Base-by-base conservation (phyloP, 2,113 vertebrate genomes). In the Megaptera novaeangliae region DNA sequence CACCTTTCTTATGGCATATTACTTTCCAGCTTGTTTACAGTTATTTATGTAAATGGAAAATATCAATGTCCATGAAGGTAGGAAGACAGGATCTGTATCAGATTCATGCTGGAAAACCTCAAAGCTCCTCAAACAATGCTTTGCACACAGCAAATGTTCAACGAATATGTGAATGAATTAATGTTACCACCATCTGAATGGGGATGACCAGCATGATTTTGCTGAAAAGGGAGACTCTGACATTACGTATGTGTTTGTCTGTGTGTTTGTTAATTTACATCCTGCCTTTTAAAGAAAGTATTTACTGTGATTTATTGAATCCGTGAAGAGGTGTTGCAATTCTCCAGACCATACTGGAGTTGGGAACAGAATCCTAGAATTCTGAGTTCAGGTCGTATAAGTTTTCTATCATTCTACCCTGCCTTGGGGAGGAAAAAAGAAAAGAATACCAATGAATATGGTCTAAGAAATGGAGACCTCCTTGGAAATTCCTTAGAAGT, bases 11-110 rank as follows among this genome's bases (percentile, higher is more conserved):
- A 34, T 1, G 72, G 25, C 80, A 34, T 49, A n/a, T 31, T 10
- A 85, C n/a, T 77, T 95, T 94, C 74, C 69, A 66, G 13, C 4
- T 66, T 77, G 57, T 85, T 92, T 68, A 36, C 21, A 74, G 83
- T 64, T 88, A 88, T 80, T 91, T 92, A 49, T n/a, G n/a, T 71
- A 84, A 97, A 93, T 71, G 69, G 83, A 59, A 81, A 69, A 74
- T 64, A 75, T 15, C 52, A 39, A 5, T 77, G 83, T 88, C 41
- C 44, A 25, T 17, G 31, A 83, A 20, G 18, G 0, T 7, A 92
- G 87, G 41, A 68, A 91, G 63, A 89, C 2, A 64, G 21, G 27
- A 59, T 59, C 78, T 18, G 0, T 39, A 34, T 89, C 81, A 61
- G 39, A 44, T 46, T 93, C 72, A 82, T 29, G 23, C 92, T 15